Base-by-base conservation (phyloP, 2,113 vertebrate genomes). In the Sinocyclocheilus rhinocerous region DNA sequence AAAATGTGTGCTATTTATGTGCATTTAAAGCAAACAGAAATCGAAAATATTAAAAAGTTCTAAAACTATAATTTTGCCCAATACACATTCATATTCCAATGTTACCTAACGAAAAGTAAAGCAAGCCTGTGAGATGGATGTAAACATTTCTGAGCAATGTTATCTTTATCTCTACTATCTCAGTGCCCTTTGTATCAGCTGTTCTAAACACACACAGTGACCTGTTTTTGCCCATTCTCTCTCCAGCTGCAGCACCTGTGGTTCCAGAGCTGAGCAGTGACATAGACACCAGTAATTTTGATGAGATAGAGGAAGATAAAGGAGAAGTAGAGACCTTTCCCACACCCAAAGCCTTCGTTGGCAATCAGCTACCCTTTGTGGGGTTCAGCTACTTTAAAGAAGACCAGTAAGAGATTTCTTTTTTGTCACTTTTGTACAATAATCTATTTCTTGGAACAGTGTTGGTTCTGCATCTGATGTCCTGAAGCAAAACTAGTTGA, bases 301-400 rank as follows among this genome's bases (percentile, higher is more conserved):
- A 99, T 84, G 98, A 99, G 88, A 97, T 99, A 45, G 97, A 99
- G 93, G 97, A 99, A 1, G 97, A 98, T 92, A 99, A 98, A 94
- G 97, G 98, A 90, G 97, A 99, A 0, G 97, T 96, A 16, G 98
- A 99, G 94, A 99, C 98, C 2, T 99, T 99, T 89, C 98, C 98
- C 39, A 96, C 96, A 24, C 97, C 98, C 6, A 99, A 99, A 94
- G 97, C 98, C 87, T 99, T 97, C 55, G 97, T 98, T 83, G 98
- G 98, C 92, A 99, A 99, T 92, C 98, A 99, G 92, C 93, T 99
- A 90, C 98, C 98, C 85, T 99, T 99, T 85, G 96, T 99, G 87
- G 98, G 98, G 90, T 99, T 99, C 94, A 99, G 97, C 57, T 99
- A 99, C 92, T 99, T 98, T 86, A 96, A 97, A 94, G 98, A 99